Percentiles rank a stretch among this genome's conserved stretches.
Conservation (phyloP, 2,113 vertebrate genomes). For the Petroica traversi region DNA sequence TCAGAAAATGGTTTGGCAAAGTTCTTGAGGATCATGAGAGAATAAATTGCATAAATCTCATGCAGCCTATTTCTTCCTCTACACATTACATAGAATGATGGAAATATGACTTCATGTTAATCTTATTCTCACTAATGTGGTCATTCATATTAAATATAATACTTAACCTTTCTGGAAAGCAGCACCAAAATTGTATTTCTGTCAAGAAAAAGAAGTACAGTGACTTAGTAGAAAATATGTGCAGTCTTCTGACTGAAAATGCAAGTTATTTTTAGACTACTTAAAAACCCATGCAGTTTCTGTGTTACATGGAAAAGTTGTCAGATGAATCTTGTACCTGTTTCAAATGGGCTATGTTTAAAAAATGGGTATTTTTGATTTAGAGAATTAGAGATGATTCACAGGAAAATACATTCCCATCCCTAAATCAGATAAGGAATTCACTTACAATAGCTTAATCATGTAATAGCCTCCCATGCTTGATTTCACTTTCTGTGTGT, state of each 20-base stretch:
- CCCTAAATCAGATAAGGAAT: neutral
- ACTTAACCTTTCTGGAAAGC: neutral
- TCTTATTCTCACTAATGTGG: neutral
- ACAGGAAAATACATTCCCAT: neutral
- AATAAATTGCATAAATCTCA: neutral
- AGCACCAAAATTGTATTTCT: neutral
- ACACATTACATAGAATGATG: neutral
- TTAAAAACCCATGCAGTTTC: neutral
- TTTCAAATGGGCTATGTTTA: constrained; percentile 12
- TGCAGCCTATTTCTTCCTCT: neutral
- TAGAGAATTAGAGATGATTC: constrained; percentile 47
- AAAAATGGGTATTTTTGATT: neutral
- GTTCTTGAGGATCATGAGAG: neutral
- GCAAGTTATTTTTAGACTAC: neutral
- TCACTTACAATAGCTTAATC: constrained; percentile 18
- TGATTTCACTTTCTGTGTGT: neutral
- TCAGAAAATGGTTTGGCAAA: neutral
- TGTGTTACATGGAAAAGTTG: neutral
- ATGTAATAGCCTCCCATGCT: neutral
- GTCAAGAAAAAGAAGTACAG: neutral
- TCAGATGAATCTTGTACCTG: neutral
- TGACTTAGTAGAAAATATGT: neutral
- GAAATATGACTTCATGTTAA: neutral
- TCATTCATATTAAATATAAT: neutral
- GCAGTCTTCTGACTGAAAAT: neutral